phyloP scores from a whole-genome alignment of 1,140 invertebrate genomes.

The Helicoverpa zea region DNA sequence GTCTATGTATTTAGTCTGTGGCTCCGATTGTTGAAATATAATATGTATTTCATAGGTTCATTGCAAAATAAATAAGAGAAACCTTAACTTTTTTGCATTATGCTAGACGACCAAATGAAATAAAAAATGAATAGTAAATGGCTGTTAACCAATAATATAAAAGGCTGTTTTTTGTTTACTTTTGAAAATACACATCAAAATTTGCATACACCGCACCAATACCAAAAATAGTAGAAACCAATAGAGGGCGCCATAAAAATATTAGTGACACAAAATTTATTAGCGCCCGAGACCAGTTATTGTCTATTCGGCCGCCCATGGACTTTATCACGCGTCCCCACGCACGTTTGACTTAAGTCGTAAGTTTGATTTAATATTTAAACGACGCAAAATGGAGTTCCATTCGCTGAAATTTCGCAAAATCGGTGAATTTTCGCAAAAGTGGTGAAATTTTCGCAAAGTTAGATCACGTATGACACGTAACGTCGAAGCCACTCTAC shows the following conservation, averaged over 20 bases:
- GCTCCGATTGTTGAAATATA: no score
- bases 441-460: slow-evolving; percentile 27
- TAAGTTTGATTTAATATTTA: slow-evolving; percentile 48
- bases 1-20: no score
- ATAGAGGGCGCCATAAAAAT: slow-evolving; percentile 19
- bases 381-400: slow-evolving; percentile 37
- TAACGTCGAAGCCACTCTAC: slow-evolving; percentile 41
- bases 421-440: slow-evolving; percentile 1
- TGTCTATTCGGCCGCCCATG: slow-evolving; percentile 13
- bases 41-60: no score
- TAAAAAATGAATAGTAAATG: no score
- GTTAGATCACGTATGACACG: slow-evolving; percentile 55
- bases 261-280: slow-evolving; percentile 39
- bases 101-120: not conserved
- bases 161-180: not conserved
- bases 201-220: not conserved
- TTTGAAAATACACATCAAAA: not conserved
- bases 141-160: no score
- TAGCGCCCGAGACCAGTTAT: slow-evolving; percentile 10
- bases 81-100: not conserved
- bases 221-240: slow-evolving; percentile 3
- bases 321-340: slow-evolving; percentile 36
- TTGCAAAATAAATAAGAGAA: not conserved
- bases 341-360: slow-evolving; percentile 33
- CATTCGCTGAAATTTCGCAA: not conserved